These are phyloP conservation scores for Melanaphis sacchari DNA, from an alignment of 1,140 invertebrate genomes.

Conservation along the genomic window DNA sequence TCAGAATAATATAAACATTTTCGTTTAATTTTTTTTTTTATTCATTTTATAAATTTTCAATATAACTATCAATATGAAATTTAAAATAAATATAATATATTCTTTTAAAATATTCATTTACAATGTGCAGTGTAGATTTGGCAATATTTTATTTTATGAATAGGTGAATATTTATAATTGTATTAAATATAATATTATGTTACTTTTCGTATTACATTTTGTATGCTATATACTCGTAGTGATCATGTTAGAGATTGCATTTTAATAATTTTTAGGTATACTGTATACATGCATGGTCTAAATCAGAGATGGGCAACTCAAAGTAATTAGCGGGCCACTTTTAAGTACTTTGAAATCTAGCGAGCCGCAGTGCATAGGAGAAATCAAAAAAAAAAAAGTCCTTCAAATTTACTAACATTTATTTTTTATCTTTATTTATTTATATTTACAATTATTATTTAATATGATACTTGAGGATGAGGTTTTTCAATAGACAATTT, in stretches of 20 bases:
- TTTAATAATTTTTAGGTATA: not conserved
- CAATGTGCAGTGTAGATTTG: not conserved
- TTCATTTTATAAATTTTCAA: not conserved
- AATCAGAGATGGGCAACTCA: too few relatives aligned
- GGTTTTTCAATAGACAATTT: too few relatives aligned
- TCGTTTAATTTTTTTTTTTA: not conserved
- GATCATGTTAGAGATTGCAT: not conserved
- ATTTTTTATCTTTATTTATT: too few relatives aligned
- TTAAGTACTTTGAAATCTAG: too few relatives aligned
- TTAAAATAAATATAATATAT: not conserved
- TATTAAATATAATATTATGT: not conserved
- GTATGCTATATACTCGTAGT: not conserved
- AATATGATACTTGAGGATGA: too few relatives aligned
- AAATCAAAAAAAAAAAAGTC: too few relatives aligned
- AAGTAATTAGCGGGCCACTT: too few relatives aligned
- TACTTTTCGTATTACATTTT: not conserved
- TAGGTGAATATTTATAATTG: not conserved
- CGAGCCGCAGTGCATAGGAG: too few relatives aligned
- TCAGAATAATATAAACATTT: too few relatives aligned
- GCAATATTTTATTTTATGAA: not conserved
- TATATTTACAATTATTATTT: too few relatives aligned
- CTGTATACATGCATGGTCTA: not conserved
- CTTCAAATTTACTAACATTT: too few relatives aligned
- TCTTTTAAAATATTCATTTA: not conserved
- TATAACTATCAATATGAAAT: not conserved